A percentile compares a stretch with the other conserved stretches of the same genome.
Evolutionary conservation across 2,888 invertebrate genomes (phyloP).

Genomic region (Netelia inedita): DNA sequence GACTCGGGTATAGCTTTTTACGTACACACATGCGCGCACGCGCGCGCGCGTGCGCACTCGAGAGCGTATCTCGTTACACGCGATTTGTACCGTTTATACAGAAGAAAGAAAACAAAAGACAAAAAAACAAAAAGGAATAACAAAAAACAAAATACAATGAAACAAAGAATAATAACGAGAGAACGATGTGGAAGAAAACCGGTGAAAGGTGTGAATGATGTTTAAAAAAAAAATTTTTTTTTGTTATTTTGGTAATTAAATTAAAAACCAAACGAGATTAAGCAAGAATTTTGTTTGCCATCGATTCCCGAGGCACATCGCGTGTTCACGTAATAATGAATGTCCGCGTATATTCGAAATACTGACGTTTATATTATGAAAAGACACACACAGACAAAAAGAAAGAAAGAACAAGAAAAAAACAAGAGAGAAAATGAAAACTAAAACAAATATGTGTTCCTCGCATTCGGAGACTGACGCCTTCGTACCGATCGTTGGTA

Average conservation of each 20-base stretch:
- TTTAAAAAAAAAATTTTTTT: no score
- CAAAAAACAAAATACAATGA: conserved; percentile 9
- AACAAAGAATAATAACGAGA: neutral
- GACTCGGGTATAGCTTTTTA: conserved; percentile 39
- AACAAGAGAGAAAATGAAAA: neutral
- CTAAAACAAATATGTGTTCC: neutral
- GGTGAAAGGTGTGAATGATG: conserved; percentile 29
- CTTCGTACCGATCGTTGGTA: conserved; percentile 63
- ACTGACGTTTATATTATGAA: conserved; percentile 2
- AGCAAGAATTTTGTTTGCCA: neutral
- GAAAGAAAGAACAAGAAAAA: no score
- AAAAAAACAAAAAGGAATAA: neutral
- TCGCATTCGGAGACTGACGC: neutral
- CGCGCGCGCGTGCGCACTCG: no score
- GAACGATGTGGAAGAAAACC: conserved; percentile 8
- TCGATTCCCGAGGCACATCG: neutral
- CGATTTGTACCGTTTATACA: conserved; percentile 55
- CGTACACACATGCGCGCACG: neutral
- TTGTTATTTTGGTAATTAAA: conserved; percentile 43
- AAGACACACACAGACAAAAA: neutral
- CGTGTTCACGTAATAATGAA: conserved; percentile 12
- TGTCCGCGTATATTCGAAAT: conserved; percentile 28
- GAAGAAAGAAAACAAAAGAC: neutral
- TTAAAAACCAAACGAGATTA: conserved; percentile 62
- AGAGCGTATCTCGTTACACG: conserved; percentile 15